phyloP scores from a whole-genome alignment of 2,888 invertebrate genomes.

The Theodoxus fluviatilis region DNA sequence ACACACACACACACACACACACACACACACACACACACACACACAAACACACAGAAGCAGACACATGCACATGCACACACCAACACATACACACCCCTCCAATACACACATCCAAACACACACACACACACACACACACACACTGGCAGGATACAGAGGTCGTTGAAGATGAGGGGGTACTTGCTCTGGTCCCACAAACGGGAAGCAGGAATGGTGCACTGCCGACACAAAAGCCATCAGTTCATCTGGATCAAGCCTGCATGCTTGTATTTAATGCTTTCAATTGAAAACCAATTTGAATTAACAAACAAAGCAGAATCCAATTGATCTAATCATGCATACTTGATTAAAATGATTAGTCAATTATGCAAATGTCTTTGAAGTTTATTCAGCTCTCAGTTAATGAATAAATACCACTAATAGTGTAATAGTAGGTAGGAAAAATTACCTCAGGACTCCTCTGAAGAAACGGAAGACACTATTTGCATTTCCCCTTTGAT shows the following conservation, averaged over 20 bases:
- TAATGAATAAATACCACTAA: too few species aligned
- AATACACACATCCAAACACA: not conserved
- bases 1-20: not conserved
- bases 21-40: not conserved
- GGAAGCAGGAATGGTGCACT: slow-evolving; percentile 59
- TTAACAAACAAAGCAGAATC: not conserved
- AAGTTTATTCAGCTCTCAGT: too few species aligned
- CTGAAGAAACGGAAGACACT: too few species aligned
- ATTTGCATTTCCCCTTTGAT: too few species aligned
- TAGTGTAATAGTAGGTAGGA: too few species aligned
- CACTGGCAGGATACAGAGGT: slow-evolving; percentile 66
- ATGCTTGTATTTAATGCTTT: not conserved
- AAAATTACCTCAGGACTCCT: too few species aligned
- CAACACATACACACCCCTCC: not conserved
- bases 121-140: not conserved
- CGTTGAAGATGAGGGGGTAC: slow-evolving; percentile 66
- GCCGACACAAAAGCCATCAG: slow-evolving; percentile 28
- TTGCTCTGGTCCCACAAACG: slow-evolving; percentile 59
- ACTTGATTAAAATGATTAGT: not conserved
- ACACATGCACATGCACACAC: not conserved
- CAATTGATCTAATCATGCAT: not conserved
- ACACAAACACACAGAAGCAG: not conserved
- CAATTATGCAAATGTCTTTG: not conserved
- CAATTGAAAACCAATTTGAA: not conserved
- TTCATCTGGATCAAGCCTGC: too few species aligned